Percentiles rank a stretch among this genome's conserved stretches.
These are phyloP conservation scores for Callaeas wilsoni DNA, from an alignment of 2,113 vertebrate species.

Conservation along the genomic window DNA sequence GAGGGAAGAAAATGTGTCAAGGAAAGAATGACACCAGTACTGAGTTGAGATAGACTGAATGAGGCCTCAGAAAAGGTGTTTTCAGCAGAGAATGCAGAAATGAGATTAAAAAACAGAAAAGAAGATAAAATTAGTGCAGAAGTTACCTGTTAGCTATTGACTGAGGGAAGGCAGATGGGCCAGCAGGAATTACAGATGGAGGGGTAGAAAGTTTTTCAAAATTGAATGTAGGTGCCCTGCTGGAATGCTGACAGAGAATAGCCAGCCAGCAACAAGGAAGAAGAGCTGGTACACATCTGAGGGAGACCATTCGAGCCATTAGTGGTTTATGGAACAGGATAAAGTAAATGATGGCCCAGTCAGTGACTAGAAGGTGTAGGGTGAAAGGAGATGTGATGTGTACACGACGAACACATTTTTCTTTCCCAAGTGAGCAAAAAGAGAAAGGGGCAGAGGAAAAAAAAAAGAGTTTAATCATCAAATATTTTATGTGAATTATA, in stretches of 20 bases:
- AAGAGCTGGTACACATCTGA: neutral
- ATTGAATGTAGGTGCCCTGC: neutral
- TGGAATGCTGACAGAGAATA: neutral
- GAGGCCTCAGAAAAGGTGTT: neutral
- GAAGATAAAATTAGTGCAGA: neutral
- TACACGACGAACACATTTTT: neutral
- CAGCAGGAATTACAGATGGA: neutral
- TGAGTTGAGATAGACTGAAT: neutral
- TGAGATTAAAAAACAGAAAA: neutral
- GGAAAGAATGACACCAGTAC: neutral
- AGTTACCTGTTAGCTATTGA: neutral
- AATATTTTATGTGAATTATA: neutral
- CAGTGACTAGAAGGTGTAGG: neutral
- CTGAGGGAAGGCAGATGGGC: neutral
- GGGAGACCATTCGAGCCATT: neutral
- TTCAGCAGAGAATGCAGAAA: neutral
- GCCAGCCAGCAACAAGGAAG: neutral
- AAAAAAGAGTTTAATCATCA: neutral
- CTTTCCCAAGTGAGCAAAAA: neutral
- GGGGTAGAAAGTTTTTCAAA: neutral
- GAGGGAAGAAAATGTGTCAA: neutral
- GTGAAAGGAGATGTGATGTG: neutral
- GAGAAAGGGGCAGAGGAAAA: neutral
- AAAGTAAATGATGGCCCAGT: neutral
- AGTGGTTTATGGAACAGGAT: neutral